These are phyloP conservation scores for Druceiella hillmani DNA, from an alignment of 2,888 invertebrate species.

Conservation along the genomic window DNA sequence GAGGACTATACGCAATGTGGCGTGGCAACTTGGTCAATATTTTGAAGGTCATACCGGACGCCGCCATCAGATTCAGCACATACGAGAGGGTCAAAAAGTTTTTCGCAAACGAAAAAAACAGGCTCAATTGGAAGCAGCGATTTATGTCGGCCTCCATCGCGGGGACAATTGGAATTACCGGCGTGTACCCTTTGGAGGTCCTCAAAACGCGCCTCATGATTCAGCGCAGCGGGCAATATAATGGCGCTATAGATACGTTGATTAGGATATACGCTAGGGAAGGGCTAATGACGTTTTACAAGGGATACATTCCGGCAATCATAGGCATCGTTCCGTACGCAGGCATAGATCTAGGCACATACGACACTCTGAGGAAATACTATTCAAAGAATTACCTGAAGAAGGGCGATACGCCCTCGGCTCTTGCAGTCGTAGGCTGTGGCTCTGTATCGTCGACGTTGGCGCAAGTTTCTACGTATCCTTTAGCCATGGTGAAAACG, in stretches of 20 bases:
- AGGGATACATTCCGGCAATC: constrained; percentile 2
- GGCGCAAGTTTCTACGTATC: constrained; percentile 8
- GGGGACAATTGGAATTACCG: constrained; percentile 5
- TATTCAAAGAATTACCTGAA: background rate
- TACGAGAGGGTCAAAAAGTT: constrained; percentile 8
- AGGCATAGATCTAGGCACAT: constrained; percentile 8
- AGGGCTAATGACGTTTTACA: constrained; percentile 9
- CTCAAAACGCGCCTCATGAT: constrained; percentile 7
- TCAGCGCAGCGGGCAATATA: constrained; percentile 8
- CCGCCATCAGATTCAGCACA: constrained; percentile 6
- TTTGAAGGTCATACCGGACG: constrained; percentile 10
- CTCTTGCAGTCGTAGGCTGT: constrained; percentile 4
- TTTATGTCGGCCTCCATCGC: constrained; percentile 5
- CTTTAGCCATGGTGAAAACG: constrained; percentile 9
- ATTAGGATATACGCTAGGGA: constrained; percentile 6
- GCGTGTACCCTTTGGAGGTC: constrained; percentile 9
- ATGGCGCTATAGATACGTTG: constrained; percentile 1
- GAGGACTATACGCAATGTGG: too few relatives aligned
- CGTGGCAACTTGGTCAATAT: constrained; percentile 10
- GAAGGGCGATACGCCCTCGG: background rate
- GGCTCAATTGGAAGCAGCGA: background rate
- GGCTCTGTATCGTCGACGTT: constrained; percentile 5
- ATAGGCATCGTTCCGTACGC: constrained; percentile 5
- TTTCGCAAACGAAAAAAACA: constrained; percentile 2
- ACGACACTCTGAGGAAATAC: constrained; percentile 6